Percentiles rank a stretch among this genome's conserved stretches.
Evolutionary conservation across 2,113 vertebrate species (phyloP).

Genomic region (Piaya cayana): DNA sequence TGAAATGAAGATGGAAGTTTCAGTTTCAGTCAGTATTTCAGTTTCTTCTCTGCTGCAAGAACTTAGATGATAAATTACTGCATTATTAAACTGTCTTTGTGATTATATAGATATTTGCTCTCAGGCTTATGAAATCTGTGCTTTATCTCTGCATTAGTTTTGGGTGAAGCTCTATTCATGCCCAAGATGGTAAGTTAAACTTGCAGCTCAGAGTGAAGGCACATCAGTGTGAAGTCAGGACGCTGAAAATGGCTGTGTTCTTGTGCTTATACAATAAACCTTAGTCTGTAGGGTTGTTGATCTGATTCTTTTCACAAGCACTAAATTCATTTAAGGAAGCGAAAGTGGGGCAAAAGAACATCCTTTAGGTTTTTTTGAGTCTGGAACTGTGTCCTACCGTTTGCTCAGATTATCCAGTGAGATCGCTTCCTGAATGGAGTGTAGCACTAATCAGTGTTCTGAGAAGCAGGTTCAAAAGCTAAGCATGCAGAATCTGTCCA

Average conservation of each 20-base stretch:
- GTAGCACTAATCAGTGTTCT: slow-evolving; percentile 1
- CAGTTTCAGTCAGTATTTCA: background rate
- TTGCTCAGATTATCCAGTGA: slow-evolving; percentile 62
- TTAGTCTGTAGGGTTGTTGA: background rate
- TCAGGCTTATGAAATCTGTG: background rate
- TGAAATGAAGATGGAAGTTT: background rate
- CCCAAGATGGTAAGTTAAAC: background rate
- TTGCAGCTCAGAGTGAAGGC: background rate
- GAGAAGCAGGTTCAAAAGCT: slow-evolving; percentile 27
- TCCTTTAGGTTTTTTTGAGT: slow-evolving; percentile 50
- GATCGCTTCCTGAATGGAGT: slow-evolving; percentile 43
- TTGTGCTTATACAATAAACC: background rate
- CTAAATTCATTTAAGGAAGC: background rate
- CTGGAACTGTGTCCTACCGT: slow-evolving; percentile 1
- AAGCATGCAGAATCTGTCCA: background rate
- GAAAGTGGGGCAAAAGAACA: background rate
- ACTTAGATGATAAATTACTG: background rate
- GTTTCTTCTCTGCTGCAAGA: background rate
- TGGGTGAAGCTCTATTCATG: background rate
- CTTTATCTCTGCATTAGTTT: background rate
- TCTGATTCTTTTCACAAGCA: background rate
- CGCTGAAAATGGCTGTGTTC: background rate
- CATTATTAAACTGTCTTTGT: background rate
- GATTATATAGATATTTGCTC: background rate
- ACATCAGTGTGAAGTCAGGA: background rate